A percentile compares a stretch with the other conserved stretches of the same genome.
phyloP scores from a whole-genome alignment of 2,888 invertebrate species.

The Nipponacmea schrenckii region DNA sequence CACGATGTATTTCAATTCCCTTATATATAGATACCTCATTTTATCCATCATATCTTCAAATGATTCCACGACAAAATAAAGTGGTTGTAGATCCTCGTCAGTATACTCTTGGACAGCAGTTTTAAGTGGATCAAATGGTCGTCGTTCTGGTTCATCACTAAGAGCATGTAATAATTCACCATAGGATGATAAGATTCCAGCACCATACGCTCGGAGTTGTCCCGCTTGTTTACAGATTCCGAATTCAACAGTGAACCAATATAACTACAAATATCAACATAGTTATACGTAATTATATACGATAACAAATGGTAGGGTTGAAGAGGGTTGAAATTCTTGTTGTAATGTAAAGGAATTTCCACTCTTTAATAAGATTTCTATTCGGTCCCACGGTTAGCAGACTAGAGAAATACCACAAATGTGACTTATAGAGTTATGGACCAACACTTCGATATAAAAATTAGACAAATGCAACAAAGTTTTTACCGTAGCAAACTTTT shows the following conservation, averaged over 20 bases:
- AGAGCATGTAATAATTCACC: constrained; percentile 83
- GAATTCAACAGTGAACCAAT: constrained; percentile 99
- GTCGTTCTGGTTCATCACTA: constrained; percentile 58
- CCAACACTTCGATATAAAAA: no score
- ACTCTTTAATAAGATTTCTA: no score
- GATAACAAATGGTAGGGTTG: no score
- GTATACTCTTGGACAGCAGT: constrained; percentile 65
- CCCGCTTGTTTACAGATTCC: constrained; percentile 94
- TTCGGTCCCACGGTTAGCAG: no score
- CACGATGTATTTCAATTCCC: no score
- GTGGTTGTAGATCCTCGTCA: constrained; percentile 66
- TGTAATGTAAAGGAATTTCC: no score
- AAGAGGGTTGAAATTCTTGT: no score
- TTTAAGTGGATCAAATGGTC: constrained; percentile 60
- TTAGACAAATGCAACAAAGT: no score
- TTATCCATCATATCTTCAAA: constrained; percentile 72
- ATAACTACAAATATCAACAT: constrained; percentile 77
- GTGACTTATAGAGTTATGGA: no score
- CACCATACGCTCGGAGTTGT: constrained; percentile 91
- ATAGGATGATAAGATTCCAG: constrained; percentile 94
- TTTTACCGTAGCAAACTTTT: constrained; percentile 90
- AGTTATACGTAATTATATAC: no score
- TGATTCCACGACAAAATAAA: constrained; percentile 66
- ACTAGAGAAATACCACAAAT: no score
- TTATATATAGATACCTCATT: constrained; percentile 80